Percentiles rank a stretch among this genome's conserved stretches.
phyloP scores from a whole-genome alignment of 2,113 vertebrate species.

The Seriola dumerili region DNA sequence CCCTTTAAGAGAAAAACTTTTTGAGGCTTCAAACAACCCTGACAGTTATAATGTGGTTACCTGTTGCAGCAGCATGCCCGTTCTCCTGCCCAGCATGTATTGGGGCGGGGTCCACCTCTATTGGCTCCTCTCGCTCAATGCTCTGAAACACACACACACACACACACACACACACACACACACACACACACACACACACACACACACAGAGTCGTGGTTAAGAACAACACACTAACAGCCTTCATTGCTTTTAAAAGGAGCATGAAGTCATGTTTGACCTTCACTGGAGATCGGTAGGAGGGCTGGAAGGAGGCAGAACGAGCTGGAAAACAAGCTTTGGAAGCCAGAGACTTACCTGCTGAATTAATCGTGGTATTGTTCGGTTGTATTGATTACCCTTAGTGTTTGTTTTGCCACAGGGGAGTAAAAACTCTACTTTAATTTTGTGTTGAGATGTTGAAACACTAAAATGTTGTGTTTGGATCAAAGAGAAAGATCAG shows the following conservation, averaged over 20 bases:
- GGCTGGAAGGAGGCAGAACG: background rate
- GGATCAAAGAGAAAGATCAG: constrained; percentile 18
- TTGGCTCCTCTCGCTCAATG: constrained; percentile 84
- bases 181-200: constrained; percentile 20
- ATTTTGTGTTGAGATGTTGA: constrained; percentile 23
- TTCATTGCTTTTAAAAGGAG: constrained; percentile 16
- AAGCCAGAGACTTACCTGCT: background rate
- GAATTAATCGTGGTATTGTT: constrained; percentile 19
- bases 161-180: constrained; percentile 34
- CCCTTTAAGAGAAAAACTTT: background rate
- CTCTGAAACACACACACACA: constrained; percentile 77
- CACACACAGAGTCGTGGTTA: background rate
- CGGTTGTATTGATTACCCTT: background rate
- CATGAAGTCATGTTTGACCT: constrained; percentile 46
- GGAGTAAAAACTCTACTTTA: background rate
- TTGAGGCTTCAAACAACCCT: background rate
- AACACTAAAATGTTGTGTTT: constrained; percentile 48
- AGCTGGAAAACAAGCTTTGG: background rate
- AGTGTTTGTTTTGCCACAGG: background rate
- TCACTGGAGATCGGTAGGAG: background rate
- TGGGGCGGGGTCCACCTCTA: constrained; percentile 79
- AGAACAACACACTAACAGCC: background rate
- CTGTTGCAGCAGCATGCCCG: constrained; percentile 76
- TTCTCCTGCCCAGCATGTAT: constrained; percentile 73
- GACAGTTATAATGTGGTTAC: constrained; percentile 51